These are phyloP conservation scores for Podarcis cretensis DNA, from an alignment of 2,113 vertebrate genomes.

Conservation along the genomic window DNA sequence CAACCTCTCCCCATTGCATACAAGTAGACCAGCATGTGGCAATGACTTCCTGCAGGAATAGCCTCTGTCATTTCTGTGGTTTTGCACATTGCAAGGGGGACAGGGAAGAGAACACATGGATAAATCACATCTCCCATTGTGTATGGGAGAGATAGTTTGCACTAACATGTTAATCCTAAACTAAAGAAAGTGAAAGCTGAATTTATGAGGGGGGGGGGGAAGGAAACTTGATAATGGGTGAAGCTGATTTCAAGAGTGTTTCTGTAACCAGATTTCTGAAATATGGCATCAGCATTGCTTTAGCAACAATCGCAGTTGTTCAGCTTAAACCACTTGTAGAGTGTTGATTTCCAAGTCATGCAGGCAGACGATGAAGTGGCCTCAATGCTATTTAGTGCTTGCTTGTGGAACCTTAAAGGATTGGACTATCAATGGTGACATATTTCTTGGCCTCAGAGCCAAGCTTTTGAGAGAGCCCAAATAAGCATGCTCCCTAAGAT, in stretches of 20 bases:
- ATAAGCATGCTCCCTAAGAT: background rate
- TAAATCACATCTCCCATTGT: background rate
- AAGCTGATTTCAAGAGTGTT: background rate
- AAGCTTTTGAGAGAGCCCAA: background rate
- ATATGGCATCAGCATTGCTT: background rate
- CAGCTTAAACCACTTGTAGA: background rate
- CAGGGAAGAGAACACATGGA: background rate
- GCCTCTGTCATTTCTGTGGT: background rate
- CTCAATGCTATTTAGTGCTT: background rate
- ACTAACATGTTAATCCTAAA: background rate
- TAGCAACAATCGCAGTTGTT: background rate
- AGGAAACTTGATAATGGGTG: background rate
- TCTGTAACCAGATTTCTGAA: background rate
- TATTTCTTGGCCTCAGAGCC: background rate
- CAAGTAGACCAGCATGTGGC: background rate
- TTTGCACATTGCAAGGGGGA: background rate
- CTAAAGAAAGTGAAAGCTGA: background rate
- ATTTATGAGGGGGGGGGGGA: too few relatives aligned
- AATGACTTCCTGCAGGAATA: background rate
- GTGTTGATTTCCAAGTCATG: background rate
- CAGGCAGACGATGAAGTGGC: background rate
- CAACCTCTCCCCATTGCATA: background rate
- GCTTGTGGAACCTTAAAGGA: background rate
- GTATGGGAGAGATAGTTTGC: background rate
- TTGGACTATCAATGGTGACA: accelerated